Conservation (phyloP, 2,113 vertebrate genomes). For the human region GRCh38 chr1:33775001-33775500, state of each 20-base stretch:
- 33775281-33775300: not conserved
- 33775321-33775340: not conserved
- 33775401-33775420: not conserved
- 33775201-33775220: not conserved
- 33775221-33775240: not conserved
- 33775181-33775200: not conserved
- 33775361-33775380: not conserved
- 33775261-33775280: not conserved
- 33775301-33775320: not conserved
- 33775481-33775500: not conserved
- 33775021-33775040: not conserved
- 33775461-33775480: not conserved
- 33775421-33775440: not conserved
- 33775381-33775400: not conserved
- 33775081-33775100: not conserved
- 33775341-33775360: not conserved
- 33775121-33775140: not conserved
- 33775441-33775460: not conserved
- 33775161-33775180: not conserved
- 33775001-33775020: not conserved
- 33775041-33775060: not conserved
- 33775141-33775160: not conserved
- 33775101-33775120: not conserved
- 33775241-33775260: not conserved
- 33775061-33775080: not conserved